A percentile compares a stretch with the other conserved stretches of the same genome.
phyloP scores from a whole-genome alignment of 2,888 invertebrate species.

The Macrosoma leucophasiata region DNA sequence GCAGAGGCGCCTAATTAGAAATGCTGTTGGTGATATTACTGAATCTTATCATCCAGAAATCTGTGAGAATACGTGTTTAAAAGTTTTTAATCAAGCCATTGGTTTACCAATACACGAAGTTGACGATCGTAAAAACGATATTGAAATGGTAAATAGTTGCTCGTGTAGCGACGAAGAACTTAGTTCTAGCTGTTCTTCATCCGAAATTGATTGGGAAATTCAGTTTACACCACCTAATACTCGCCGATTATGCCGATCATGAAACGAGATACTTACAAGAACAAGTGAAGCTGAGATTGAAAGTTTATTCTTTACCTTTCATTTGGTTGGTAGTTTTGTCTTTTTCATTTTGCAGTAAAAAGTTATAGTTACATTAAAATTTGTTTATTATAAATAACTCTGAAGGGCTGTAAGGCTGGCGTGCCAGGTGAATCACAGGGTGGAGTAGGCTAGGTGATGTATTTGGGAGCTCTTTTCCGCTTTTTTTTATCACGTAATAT shows the following conservation, averaged over 20 bases:
- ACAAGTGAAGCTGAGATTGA: no score
- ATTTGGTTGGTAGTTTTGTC: no score
- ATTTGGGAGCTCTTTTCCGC: no score
- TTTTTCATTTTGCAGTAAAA: no score
- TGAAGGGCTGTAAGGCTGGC: no score
- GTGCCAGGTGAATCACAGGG: no score
- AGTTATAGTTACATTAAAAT: no score
- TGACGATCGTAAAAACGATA: slow-evolving; percentile 26
- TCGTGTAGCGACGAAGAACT: slow-evolving; percentile 37
- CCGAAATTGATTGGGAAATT: slow-evolving; percentile 60
- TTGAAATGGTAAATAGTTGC: slow-evolving; percentile 29
- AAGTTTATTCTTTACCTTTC: no score
- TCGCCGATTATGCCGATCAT: slow-evolving; percentile 5
- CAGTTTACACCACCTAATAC: slow-evolving; percentile 51
- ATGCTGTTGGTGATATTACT: slow-evolving; percentile 36
- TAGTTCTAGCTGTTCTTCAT: slow-evolving; percentile 44
- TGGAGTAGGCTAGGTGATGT: no score
- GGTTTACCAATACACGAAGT: slow-evolving; percentile 33
- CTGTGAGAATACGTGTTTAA: slow-evolving; percentile 45
- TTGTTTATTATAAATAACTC: no score
- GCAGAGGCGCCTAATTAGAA: slow-evolving; percentile 32
- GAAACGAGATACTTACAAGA: no score
- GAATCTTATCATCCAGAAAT: slow-evolving; percentile 45
- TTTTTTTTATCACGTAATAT: no score
- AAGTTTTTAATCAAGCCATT: slow-evolving; percentile 43